Percentiles rank a stretch among this genome's conserved stretches.
These are phyloP conservation scores for Phylloscopus trochilus DNA, from an alignment of 2,113 vertebrate genomes.

Conservation along the genomic window DNA sequence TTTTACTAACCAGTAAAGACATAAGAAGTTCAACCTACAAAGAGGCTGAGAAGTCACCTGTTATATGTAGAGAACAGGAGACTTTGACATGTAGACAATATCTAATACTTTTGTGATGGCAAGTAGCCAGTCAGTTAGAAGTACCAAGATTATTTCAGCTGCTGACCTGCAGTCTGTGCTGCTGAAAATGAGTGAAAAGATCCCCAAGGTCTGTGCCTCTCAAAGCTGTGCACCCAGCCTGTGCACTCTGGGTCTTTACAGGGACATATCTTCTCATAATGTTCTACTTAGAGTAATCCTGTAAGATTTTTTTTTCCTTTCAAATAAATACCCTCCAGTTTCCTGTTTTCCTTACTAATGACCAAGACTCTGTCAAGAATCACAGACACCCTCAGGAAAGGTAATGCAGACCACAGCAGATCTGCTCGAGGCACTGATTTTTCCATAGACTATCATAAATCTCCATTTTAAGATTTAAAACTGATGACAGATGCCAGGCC, in stretches of 20 bases:
- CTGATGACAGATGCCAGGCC: slow-evolving; percentile 64
- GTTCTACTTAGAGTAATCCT: background rate
- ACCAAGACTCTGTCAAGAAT: background rate
- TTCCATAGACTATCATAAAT: slow-evolving; percentile 8
- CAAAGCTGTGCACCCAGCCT: background rate
- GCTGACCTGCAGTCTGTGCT: background rate
- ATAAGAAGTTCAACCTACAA: background rate
- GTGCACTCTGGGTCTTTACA: background rate
- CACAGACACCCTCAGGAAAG: slow-evolving; percentile 5
- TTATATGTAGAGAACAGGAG: background rate
- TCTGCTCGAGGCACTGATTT: background rate
- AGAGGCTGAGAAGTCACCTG: background rate
- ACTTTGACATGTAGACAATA: background rate
- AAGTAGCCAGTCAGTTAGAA: background rate
- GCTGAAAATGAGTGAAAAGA: background rate
- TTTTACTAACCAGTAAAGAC: background rate
- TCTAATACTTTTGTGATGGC: background rate
- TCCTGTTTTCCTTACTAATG: background rate
- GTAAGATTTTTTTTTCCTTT: background rate
- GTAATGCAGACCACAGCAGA: background rate
- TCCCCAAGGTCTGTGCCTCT: background rate
- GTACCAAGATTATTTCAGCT: background rate
- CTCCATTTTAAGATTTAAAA: slow-evolving; percentile 36
- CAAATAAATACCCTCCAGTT: background rate
- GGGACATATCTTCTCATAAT: background rate